Evolutionary conservation across 2,888 invertebrate genomes (phyloP), one percentile per base, ranked within the genome.

Genomic region (Hemistola chrysoprasaria): DNA sequence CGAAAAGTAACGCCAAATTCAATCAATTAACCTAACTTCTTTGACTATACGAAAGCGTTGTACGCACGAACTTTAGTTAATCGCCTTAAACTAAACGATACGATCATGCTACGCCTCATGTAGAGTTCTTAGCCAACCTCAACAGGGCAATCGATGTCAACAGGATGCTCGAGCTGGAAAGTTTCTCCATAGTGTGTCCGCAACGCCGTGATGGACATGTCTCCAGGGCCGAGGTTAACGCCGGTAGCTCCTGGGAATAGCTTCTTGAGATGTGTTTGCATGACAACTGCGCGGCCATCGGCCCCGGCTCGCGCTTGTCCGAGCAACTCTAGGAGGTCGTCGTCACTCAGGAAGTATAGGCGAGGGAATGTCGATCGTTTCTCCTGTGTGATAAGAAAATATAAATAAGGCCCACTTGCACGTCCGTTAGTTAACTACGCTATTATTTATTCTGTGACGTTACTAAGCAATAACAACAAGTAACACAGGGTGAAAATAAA

Each of bases 331-430:
- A 99, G 84, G 37, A 99, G 90, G 79, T 99, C 99, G 67, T 99
- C 99, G 71, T 99, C 99, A 44, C 98, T 98, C 50, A 99, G 90
- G 75, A 99, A 99, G 73, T 98, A 97, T 61, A 99, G 95, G 43
- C 99, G 91, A 4, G 99, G 98, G 83, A 99, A 99, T 31, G 93
- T 91, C 0, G 95, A 93, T 24, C 99, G 92, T 80, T 99, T 99
- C 59, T 97, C 97, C 96, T 98, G 77, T 29, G 3, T 5, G 4
- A 4, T 6, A 23, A 31, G 1, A n/a, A 10, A 7, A 22, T 30
- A 3, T 16, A 3, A 16, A 16, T 16, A 16, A 16, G 3, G 16
- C 16, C 4, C 16, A 16, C 2, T 16, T 3, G 16, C 3, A 16
- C 4, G 16, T 16, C 4, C 16, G 4, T 16, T 4, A 16, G n/a